Evolutionary conservation across 2,888 invertebrate genomes (phyloP).

Genomic region (Chloromyia formosa): DNA sequence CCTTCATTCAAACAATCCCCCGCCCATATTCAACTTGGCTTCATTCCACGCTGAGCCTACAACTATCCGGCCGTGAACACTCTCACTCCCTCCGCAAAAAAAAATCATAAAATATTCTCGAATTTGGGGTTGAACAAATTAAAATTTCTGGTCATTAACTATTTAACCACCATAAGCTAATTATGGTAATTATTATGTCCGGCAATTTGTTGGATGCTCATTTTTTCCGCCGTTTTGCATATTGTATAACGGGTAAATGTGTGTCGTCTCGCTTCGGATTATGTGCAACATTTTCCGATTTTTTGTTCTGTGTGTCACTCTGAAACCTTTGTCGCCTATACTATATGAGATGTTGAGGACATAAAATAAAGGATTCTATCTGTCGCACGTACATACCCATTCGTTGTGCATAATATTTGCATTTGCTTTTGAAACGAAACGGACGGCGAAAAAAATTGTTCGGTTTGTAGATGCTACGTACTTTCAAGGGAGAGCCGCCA

Average conservation of each 20-base stretch:
- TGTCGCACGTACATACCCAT: constrained; percentile 25
- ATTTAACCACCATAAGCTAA: constrained; percentile 50
- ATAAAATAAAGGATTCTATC: constrained; percentile 42
- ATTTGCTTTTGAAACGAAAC: background rate
- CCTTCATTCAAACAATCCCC: too few species aligned
- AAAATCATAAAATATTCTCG: constrained; percentile 24
- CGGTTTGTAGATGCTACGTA: too few species aligned
- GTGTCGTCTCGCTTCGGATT: constrained; percentile 33
- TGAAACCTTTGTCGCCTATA: too few species aligned
- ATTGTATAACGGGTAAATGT: background rate
- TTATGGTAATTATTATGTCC: constrained; percentile 50
- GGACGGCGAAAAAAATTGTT: too few species aligned
- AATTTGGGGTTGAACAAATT: constrained; percentile 43
- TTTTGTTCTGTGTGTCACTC: constrained; percentile 25
- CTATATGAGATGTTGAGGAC: constrained; percentile 37
- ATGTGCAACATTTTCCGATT: background rate
- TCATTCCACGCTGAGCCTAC: too few species aligned
- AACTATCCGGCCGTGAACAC: too few species aligned
- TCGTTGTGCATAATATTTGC: constrained; percentile 1
- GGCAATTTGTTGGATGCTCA: constrained; percentile 22
- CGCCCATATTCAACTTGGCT: too few species aligned
- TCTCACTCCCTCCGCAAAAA: background rate
- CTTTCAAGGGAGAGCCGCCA: too few species aligned
- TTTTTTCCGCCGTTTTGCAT: background rate
- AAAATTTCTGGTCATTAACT: constrained; percentile 49